These are phyloP conservation scores for Eilema griseolum DNA, from an alignment of 2,888 invertebrate genomes.

Conservation along the genomic window DNA sequence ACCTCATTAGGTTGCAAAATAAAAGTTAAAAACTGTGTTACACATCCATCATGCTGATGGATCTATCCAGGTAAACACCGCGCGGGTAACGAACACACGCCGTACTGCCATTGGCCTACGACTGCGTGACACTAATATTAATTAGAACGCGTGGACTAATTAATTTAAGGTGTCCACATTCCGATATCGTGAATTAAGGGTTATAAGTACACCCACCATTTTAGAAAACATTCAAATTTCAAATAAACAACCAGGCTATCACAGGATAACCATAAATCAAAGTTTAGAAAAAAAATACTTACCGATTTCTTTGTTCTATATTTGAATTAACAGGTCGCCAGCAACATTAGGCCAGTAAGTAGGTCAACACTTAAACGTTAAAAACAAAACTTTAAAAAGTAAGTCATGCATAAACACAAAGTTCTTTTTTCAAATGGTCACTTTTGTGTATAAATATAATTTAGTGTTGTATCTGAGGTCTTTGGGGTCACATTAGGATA, in stretches of 20 bases:
- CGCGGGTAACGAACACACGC: slow-evolving; percentile 47
- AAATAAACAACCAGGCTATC: background rate
- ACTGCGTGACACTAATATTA: slow-evolving; percentile 63
- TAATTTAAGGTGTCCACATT: slow-evolving; percentile 57
- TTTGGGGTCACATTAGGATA: slow-evolving; percentile 38
- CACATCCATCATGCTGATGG: slow-evolving; percentile 79
- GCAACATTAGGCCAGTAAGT: background rate
- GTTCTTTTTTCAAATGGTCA: slow-evolving; percentile 11
- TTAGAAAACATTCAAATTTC: slow-evolving; percentile 3
- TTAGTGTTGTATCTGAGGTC: slow-evolving; percentile 26
- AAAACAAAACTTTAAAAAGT: slow-evolving; percentile 6
- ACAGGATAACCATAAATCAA: background rate
- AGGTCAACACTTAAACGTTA: slow-evolving; percentile 1
- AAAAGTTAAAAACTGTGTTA: slow-evolving; percentile 59
- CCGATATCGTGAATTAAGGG: slow-evolving; percentile 31
- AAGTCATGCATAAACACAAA: background rate
- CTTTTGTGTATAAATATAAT: slow-evolving; percentile 7
- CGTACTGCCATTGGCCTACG: slow-evolving; percentile 66
- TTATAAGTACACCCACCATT: slow-evolving; percentile 17
- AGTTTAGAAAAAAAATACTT: background rate
- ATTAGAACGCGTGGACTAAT: slow-evolving; percentile 60
- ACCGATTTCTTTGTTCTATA: slow-evolving; percentile 3
- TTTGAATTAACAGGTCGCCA: slow-evolving; percentile 3
- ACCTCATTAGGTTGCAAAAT: slow-evolving; percentile 63
- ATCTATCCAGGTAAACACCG: slow-evolving; percentile 56